phyloP scores from a whole-genome alignment of 2,113 vertebrate species.

The Caranx ignobilis region DNA sequence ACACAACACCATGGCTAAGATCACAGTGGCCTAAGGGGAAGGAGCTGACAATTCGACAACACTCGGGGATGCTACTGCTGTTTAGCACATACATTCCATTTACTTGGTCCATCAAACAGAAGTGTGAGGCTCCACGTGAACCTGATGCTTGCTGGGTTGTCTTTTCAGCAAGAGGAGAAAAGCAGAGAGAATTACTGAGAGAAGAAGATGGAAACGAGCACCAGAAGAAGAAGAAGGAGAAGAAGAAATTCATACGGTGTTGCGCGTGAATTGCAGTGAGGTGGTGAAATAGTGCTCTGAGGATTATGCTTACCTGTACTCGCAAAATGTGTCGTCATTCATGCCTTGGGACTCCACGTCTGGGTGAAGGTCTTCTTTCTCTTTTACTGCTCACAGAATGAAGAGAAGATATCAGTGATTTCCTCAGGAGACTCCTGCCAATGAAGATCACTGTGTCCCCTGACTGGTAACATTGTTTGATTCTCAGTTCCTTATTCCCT shows the following conservation, averaged over 20 bases:
- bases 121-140: slow-evolving; percentile 67
- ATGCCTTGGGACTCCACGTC: slow-evolving; percentile 94
- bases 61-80: slow-evolving; percentile 61
- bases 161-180: slow-evolving; percentile 74
- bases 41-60: slow-evolving; percentile 54
- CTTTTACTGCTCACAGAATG: slow-evolving; percentile 90
- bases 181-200: slow-evolving; percentile 61
- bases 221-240: slow-evolving; percentile 8
- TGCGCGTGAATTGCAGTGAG: slow-evolving; percentile 35
- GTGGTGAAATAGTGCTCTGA: slow-evolving; percentile 35
- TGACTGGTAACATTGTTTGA: slow-evolving; percentile 24
- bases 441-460: slow-evolving; percentile 31
- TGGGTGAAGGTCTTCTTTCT: slow-evolving; percentile 97
- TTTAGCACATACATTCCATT: slow-evolving; percentile 79
- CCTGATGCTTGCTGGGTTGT: slow-evolving; percentile 66
- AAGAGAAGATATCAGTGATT: slow-evolving; percentile 56
- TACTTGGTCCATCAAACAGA: slow-evolving; percentile 74
- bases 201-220: slow-evolving; percentile 39
- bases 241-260: slow-evolving; percentile 15
- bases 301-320: slow-evolving; percentile 92
- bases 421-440: slow-evolving; percentile 43
- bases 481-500: slow-evolving; percentile 22
- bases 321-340: slow-evolving; percentile 97
- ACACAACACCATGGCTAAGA: slow-evolving; percentile 61
- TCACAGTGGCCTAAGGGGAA: slow-evolving; percentile 51